A percentile compares a stretch with the other conserved stretches of the same genome.
These are phyloP conservation scores for Drosophila recens DNA, from an alignment of 2,888 invertebrate species.

Conservation along the genomic window DNA sequence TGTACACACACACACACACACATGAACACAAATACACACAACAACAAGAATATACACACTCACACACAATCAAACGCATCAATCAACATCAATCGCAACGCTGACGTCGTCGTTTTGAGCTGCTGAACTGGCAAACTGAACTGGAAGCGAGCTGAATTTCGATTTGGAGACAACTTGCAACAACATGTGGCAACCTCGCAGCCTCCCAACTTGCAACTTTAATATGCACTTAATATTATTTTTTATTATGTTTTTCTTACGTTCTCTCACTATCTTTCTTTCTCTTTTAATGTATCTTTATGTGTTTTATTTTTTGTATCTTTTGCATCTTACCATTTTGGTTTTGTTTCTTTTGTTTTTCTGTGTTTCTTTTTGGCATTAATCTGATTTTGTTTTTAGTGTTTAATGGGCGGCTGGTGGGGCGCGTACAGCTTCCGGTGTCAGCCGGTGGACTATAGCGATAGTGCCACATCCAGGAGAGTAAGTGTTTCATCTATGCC, in stretches of 20 bases:
- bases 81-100: slow-evolving; percentile 45
- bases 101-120: slow-evolving; percentile 53
- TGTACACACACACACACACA: slow-evolving; percentile 76
- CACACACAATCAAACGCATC: slow-evolving; percentile 16
- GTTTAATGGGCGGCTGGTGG: slow-evolving; percentile 96
- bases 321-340: slow-evolving; percentile 28
- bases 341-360: slow-evolving; percentile 20
- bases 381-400: slow-evolving; percentile 87
- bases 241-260: slow-evolving; percentile 49
- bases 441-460: slow-evolving; percentile 95
- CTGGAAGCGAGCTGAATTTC: slow-evolving; percentile 24
- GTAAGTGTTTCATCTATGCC: slow-evolving; percentile 87
- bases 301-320: slow-evolving; percentile 20
- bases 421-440: slow-evolving; percentile 94
- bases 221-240: slow-evolving; percentile 45
- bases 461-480: slow-evolving; percentile 92
- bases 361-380: slow-evolving; percentile 64
- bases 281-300: slow-evolving; percentile 26
- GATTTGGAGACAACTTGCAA: slow-evolving; percentile 25
- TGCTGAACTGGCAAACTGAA: slow-evolving; percentile 24
- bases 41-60: slow-evolving; percentile 6
- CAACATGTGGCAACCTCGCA: neutral
- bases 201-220: slow-evolving; percentile 10
- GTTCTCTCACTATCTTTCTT: slow-evolving; percentile 28
- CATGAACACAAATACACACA: slow-evolving; percentile 10